phyloP scores from a whole-genome alignment of 2,113 vertebrate genomes.

The Tinamus guttatus region DNA sequence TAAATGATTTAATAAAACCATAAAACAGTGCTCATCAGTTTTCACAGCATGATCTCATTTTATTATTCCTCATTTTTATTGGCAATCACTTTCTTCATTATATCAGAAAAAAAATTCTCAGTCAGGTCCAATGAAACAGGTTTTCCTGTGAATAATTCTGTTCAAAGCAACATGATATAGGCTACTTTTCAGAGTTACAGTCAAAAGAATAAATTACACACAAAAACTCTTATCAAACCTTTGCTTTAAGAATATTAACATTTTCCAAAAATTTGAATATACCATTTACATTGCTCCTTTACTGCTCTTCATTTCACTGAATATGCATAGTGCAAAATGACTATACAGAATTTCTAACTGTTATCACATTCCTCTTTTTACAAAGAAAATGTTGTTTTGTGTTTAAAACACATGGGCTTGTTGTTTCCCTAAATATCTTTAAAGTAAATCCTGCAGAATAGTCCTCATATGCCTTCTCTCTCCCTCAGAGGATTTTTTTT shows the following conservation, averaged over 20 bases:
- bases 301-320: not conserved
- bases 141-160: not conserved
- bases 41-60: constrained; percentile 23
- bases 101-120: not conserved
- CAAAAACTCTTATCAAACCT: not conserved
- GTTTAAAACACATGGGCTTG: not conserved
- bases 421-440: not conserved
- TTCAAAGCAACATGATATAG: not conserved
- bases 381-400: not conserved
- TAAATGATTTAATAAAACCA: constrained; percentile 19
- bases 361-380: not conserved
- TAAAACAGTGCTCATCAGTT: not conserved
- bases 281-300: not conserved
- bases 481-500: not conserved
- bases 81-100: constrained; percentile 27
- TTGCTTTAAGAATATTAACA: not conserved
- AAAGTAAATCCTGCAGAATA: not conserved
- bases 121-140: not conserved
- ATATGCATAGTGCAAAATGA: not conserved
- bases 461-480: not conserved
- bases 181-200: not conserved
- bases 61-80: constrained; percentile 17
- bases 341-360: not conserved
- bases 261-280: not conserved
- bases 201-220: not conserved